Conservation (phyloP, 2,797 vertebrate species). For the Manis javanica region DNA sequence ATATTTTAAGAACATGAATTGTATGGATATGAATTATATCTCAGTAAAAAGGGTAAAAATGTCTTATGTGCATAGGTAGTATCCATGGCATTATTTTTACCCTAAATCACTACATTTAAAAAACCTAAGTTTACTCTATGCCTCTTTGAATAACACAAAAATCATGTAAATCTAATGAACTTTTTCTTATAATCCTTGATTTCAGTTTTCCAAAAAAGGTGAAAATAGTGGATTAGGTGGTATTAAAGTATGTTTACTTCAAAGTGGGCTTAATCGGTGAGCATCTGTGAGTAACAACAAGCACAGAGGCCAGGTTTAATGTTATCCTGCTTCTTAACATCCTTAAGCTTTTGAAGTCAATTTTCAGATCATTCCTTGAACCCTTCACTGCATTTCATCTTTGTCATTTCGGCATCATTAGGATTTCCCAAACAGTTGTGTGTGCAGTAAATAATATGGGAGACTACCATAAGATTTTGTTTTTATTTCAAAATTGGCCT, state of each 20-base stretch:
- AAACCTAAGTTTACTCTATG: background rate
- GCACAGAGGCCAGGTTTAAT: background rate
- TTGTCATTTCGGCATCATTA: background rate
- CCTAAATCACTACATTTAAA: background rate
- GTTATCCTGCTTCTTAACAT: background rate
- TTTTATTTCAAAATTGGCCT: background rate
- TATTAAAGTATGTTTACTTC: background rate
- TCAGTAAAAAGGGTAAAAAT: background rate
- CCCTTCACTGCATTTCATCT: background rate
- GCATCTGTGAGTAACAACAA: background rate
- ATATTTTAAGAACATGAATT: background rate
- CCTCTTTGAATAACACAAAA: background rate
- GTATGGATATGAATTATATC: background rate
- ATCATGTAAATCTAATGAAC: slow-evolving; percentile 17
- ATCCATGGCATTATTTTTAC: background rate
- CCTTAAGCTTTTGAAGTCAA: background rate
- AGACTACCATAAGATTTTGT: background rate
- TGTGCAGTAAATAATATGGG: slow-evolving; percentile 31
- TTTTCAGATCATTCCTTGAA: background rate
- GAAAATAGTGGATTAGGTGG: background rate
- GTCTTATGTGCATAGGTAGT: background rate
- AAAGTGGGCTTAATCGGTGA: slow-evolving; percentile 12
- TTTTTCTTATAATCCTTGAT: slow-evolving; percentile 38
- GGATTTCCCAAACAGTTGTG: background rate
- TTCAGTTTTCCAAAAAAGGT: slow-evolving; percentile 40